Conservation (phyloP, 2,113 vertebrate genomes). For the Bubalus kerabau region DNA sequence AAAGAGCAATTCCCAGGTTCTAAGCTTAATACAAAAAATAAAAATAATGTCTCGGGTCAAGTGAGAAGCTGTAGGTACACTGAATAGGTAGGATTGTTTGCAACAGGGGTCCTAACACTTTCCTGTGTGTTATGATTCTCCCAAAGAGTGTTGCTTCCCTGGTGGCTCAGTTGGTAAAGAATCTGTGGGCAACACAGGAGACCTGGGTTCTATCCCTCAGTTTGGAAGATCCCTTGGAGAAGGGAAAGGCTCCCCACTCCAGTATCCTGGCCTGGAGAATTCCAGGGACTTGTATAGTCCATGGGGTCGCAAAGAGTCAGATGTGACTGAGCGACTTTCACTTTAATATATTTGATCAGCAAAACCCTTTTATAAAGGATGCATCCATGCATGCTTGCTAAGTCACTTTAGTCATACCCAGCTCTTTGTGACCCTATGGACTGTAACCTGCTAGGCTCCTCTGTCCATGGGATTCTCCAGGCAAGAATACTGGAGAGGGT, state of each 20-base stretch:
- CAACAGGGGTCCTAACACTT: rapidly evolving
- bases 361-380: neutral
- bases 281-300: neutral
- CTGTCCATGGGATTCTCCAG: neutral
- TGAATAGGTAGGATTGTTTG: neutral
- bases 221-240: neutral
- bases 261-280: neutral
- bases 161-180: neutral
- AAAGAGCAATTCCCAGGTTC: neutral
- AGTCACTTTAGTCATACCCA: neutral
- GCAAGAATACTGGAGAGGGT: neutral
- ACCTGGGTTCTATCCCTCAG: neutral
- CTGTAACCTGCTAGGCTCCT: neutral
- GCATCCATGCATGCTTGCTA: neutral
- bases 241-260: neutral
- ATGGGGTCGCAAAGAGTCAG: neutral
- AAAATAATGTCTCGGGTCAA: neutral
- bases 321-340: neutral
- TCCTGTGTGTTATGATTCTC: neutral
- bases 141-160: neutral
- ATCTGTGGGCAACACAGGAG: rapidly evolving
- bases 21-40: neutral
- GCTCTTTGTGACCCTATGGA: neutral
- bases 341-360: neutral
- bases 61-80: neutral